Base-by-base conservation (phyloP, 2,113 vertebrate genomes). In the Cyanoliseus patagonus region DNA sequence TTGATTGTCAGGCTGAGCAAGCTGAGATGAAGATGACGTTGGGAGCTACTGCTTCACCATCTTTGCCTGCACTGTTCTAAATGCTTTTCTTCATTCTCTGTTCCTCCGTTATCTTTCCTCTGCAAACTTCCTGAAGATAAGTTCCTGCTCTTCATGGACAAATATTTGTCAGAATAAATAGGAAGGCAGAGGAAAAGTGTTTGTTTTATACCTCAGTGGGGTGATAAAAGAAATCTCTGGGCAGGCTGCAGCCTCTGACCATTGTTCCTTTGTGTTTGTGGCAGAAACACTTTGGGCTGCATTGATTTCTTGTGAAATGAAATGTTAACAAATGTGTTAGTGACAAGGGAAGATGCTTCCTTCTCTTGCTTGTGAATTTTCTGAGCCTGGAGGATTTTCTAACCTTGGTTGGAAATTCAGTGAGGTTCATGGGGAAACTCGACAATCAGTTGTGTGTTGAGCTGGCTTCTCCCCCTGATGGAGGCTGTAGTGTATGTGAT, bases 91-190 rank as follows among this genome's bases (percentile, higher is more conserved):
- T n/a, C 27, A 59, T 67, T 86, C 51, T 87, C 57, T 44, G 9
- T 59, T 75, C 63, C 23, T 33, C 57, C 76, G 42, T 66, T 91
- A 24, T 62, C 70, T 94, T 70, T 55, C 53, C 49, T 74, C 76
- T 87, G 88, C 76, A 92, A 94, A 79, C 69, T 79, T 95, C 64
- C 82, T 49, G 39, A 42, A 77, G 86, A 90, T 94, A 90, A 88
- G 41, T 87, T 76, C 82, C 81, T 53, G 18, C 59, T 85, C 81
- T 83, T 85, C 61, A 66, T 83, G 70, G 57, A 31, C 63, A 95
- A 96, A 91, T 85, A 85, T 73, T 94, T 42, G 70, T 85, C 70
- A 69, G 74, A 91, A 87, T 88, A 94, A 93, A 89, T 30, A 87
- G 30, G 57, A 35, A 90, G 47, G 47, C 39, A 78, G 66, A 90